Evolutionary conservation across 2,113 vertebrate species (phyloP), one percentile per base, ranked within the genome.

Genomic region (Phalacrocorax brasilianus): DNA sequence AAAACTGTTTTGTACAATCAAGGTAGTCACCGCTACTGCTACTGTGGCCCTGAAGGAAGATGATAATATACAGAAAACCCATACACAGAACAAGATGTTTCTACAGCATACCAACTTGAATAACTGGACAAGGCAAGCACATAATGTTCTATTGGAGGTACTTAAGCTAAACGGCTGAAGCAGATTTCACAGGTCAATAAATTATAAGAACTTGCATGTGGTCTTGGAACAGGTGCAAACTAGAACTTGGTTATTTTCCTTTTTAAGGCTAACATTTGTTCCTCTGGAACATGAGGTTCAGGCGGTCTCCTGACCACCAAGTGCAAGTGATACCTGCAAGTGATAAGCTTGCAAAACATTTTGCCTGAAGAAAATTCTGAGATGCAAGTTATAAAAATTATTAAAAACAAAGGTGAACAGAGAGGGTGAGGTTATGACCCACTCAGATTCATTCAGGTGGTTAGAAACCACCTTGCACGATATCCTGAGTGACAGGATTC

Each of bases 131-230:
- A 61, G 30, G 49, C 12, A 74, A 87, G 73, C 76, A 40, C 33
- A 82, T 88, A 76, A 92, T 32, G 5, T 91, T 88, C 82, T 90
- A 66, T 77, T 56, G 55, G 38, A 95, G 26, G n/a, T 74, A 74
- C 61, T 88, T 74, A 77, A 89, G 32, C 32, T 77, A 73, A 86
- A 91, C 18, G 65, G 56, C 47, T 73, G 56, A 91, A 72, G 38
- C 35, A 85, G 55, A 11, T 84, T 84, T 92, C 83, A 67, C 22
- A 56, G 28, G 56, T 92, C 73, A 91, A 81, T 86, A 95, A 95
- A 85, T 33, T 77, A 11, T 27, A 90, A 80, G 45, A 79, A 77
- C 42, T 79, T 35, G 5, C 11, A 66, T 20, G 30, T 53, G 50
- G 33, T 42, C 73, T 66, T 73, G 44, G 75, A 91, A 93, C 20